Conservation (phyloP, 2,797 vertebrate species). For the Hipposideros larvatus region DNA sequence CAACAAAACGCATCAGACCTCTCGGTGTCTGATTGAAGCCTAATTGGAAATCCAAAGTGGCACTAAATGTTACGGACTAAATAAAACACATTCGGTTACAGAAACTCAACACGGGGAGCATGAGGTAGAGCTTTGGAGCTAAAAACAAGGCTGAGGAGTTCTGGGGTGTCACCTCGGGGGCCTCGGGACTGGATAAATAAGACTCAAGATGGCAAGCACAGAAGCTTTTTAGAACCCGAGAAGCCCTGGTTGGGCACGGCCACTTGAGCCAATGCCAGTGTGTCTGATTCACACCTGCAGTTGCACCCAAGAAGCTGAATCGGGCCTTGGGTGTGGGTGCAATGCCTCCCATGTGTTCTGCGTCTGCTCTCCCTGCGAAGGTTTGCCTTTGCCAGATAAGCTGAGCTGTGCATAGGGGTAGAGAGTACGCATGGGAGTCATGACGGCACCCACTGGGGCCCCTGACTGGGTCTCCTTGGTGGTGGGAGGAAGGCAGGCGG, state of each 20-base stretch:
- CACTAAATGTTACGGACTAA: slow-evolving; percentile 87
- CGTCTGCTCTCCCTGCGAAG: background rate
- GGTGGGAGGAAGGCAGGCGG: too few relatives aligned
- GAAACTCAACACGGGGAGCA: slow-evolving; percentile 42
- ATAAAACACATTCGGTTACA: slow-evolving; percentile 86
- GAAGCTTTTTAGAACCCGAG: background rate
- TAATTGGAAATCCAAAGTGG: slow-evolving; percentile 89
- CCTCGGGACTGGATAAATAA: background rate
- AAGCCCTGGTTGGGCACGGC: background rate
- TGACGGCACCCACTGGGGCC: background rate
- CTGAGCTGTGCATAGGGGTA: background rate
- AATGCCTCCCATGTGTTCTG: accelerated
- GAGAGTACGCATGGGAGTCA: too few relatives aligned
- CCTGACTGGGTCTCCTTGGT: background rate
- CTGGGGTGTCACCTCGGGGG: background rate
- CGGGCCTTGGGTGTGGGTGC: accelerated
- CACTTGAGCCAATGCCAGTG: background rate
- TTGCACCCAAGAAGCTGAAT: background rate
- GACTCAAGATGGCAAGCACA: background rate
- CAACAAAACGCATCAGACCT: slow-evolving; percentile 84
- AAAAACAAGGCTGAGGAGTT: background rate
- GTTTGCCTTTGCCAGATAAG: background rate
- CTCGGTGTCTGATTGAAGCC: slow-evolving; percentile 85
- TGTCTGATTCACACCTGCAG: background rate
- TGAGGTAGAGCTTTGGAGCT: background rate